phyloP scores from a whole-genome alignment of 2,888 invertebrate genomes.

The Ariolimax columbianus region DNA sequence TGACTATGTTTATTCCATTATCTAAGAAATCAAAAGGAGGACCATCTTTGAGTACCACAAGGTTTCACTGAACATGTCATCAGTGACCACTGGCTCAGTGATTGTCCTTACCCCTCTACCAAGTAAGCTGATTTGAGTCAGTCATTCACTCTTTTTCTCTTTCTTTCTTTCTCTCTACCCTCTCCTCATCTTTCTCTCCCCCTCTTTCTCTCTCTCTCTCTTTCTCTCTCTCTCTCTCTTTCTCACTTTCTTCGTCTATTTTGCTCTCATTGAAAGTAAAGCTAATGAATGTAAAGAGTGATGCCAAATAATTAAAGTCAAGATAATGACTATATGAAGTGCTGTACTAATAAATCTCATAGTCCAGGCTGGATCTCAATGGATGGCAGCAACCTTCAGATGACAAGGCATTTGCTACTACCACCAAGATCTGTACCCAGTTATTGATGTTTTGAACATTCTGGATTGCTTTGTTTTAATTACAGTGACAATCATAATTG shows the following conservation, averaged over 20 bases:
- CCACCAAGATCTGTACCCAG: too few species aligned
- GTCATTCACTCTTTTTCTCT: neutral
- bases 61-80: conserved; percentile 60
- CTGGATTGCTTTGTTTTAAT: too few species aligned
- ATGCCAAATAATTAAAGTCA: neutral
- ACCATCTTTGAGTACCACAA: conserved; percentile 81
- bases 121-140: conserved; percentile 61
- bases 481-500: too few species aligned
- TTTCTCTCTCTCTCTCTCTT: too few species aligned
- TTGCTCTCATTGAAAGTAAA: too few species aligned
- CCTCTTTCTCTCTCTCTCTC: too few species aligned
- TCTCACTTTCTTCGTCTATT: too few species aligned
- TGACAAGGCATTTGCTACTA: too few species aligned
- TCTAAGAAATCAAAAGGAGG: conserved; percentile 89
- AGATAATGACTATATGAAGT: neutral
- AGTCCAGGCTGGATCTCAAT: too few species aligned
- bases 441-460: too few species aligned
- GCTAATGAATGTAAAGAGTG: too few species aligned
- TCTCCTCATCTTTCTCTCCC: neutral
- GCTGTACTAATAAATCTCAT: neutral
- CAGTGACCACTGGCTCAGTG: conserved; percentile 61
- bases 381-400: too few species aligned
- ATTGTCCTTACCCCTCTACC: conserved; percentile 65
- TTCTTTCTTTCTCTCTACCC: neutral
- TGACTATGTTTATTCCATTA: neutral